Evolutionary conservation across 1,140 invertebrate genomes (phyloP).

Genomic region (Drosophila nasuta): DNA sequence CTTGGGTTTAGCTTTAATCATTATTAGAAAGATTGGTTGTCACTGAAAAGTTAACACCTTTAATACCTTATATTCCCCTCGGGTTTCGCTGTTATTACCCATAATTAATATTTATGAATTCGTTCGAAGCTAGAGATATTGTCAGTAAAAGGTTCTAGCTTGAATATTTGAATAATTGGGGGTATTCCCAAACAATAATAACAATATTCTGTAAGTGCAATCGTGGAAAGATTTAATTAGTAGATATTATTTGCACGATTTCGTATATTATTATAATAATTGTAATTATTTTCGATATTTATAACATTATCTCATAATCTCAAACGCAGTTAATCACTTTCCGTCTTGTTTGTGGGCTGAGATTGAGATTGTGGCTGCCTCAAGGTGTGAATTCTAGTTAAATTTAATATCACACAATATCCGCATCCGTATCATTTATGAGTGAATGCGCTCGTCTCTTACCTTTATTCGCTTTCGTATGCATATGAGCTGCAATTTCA

Average conservation of each 20-base stretch:
- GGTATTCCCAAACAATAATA: constrained; percentile 6
- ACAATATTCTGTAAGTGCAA: background rate
- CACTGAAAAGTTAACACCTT: too few relatives aligned
- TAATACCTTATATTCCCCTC: too few relatives aligned
- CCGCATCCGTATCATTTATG: constrained; percentile 38
- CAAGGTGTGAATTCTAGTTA: constrained; percentile 79
- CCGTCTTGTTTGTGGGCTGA: background rate
- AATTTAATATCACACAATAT: constrained; percentile 69
- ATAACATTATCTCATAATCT: background rate
- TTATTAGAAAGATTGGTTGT: too few relatives aligned
- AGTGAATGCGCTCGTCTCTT: background rate
- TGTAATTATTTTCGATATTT: background rate
- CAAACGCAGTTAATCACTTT: background rate
- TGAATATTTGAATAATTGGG: background rate
- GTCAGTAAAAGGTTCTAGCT: background rate
- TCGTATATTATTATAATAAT: too few relatives aligned
- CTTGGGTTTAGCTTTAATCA: constrained; percentile 50
- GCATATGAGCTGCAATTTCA: constrained; percentile 70
- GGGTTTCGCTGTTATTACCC: too few relatives aligned
- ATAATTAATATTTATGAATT: constrained; percentile 55
- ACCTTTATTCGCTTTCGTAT: constrained; percentile 45
- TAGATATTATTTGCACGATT: background rate
- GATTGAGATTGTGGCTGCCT: constrained; percentile 5
- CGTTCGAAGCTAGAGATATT: constrained; percentile 32
- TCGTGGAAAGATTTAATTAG: constrained; percentile 2